These are phyloP conservation scores for Fregata magnificens DNA, from an alignment of 2,113 vertebrate genomes.

Conservation along the genomic window DNA sequence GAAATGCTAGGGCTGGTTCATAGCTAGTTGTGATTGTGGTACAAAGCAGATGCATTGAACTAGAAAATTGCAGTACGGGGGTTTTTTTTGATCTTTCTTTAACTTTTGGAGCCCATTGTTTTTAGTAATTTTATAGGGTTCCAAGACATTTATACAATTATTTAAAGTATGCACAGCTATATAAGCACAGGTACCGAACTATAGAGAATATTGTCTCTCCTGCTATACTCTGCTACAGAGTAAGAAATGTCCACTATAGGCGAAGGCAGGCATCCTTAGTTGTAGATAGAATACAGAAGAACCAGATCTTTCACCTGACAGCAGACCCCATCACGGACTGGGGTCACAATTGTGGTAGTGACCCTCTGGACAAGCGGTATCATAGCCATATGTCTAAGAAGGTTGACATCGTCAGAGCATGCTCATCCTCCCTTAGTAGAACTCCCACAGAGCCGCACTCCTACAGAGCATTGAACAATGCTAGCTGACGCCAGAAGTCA, in stretches of 20 bases:
- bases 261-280: neutral
- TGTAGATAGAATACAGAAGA: neutral
- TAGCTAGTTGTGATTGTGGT: neutral
- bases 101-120: neutral
- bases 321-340: accelerated
- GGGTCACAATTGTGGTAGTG: neutral
- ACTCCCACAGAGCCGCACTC: neutral
- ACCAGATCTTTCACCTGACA: neutral
- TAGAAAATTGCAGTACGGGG: neutral
- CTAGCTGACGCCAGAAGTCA: neutral
- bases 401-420: neutral
- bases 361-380: neutral
- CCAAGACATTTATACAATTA: neutral
- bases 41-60: neutral
- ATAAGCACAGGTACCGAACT: neutral
- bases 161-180: neutral
- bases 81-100: neutral
- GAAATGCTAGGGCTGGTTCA: neutral
- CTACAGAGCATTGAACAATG: neutral
- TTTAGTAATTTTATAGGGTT: neutral
- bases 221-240: neutral
- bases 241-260: neutral
- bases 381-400: neutral
- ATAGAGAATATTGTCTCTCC: neutral
- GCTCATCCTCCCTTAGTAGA: neutral